Evolutionary conservation across 2,888 invertebrate genomes (phyloP).

Genomic region (Ochlodes sylvanus): DNA sequence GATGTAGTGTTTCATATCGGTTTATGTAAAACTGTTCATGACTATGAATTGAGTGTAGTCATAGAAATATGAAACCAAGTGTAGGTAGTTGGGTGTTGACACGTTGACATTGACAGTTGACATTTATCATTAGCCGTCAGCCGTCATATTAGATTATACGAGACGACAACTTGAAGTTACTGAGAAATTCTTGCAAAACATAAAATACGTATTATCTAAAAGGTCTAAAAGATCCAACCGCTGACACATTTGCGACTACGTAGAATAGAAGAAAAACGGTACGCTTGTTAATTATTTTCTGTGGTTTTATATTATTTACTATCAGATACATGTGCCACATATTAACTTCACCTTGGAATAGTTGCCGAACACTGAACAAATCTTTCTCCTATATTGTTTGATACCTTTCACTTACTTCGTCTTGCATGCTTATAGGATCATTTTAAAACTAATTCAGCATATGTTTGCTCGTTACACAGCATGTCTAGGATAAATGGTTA

Average conservation of each 20-base stretch:
- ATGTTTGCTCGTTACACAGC: not conserved
- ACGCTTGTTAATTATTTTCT: not conserved
- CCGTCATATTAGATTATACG: no score
- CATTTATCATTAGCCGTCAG: no score
- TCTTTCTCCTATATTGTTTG: not conserved
- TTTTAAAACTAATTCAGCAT: not conserved
- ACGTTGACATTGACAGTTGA: no score
- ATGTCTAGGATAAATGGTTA: not conserved
- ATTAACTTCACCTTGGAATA: not conserved
- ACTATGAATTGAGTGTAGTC: no score
- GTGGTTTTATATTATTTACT: not conserved
- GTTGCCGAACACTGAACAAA: not conserved
- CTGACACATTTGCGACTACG: not conserved
- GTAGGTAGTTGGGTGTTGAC: no score
- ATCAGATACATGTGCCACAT: not conserved
- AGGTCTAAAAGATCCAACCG: not conserved
- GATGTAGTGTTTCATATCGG: no score
- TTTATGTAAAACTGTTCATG: no score
- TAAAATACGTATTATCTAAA: slow-evolving; percentile 1
- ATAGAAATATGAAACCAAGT: no score
- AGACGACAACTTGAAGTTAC: no score
- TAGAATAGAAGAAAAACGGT: not conserved
- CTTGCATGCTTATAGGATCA: not conserved
- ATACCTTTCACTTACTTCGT: slow-evolving; percentile 17
- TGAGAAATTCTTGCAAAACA: slow-evolving; percentile 3